Base-by-base conservation (phyloP, 1,140 invertebrate species). In the Carcinoscorpius rotundicauda region DNA sequence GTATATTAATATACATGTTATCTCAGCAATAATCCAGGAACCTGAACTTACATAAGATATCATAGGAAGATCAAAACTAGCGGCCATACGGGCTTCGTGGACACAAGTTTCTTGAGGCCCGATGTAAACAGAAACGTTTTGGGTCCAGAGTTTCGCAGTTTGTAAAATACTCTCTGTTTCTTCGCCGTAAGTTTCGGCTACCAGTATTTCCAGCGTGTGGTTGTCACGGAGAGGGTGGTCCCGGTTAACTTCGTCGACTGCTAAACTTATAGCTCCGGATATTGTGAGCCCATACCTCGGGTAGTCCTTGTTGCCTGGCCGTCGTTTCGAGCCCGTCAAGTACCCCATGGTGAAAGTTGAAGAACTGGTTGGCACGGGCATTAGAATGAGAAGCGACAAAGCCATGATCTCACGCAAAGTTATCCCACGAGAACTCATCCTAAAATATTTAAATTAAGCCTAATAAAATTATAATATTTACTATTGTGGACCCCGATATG, bases 21-120 rank as follows among this genome's bases (percentile, higher is more conserved):
- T 29, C 29, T 29, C 29, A 29, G 29, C 29, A 29, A 29, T 29
- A 29, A 29, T 29, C 29, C 2, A 29, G 29, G 29, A 29, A 29
- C 8, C 4, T 8, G 48, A 11, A 80, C 84, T 84, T 74, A 85
- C 84, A 69, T 85, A 84, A 8, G 83, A 84, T 51, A 85, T 83
- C 79, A 85, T 84, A 0, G 85, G 83, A 49, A 97, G 79, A 77
- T 97, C 95, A 76, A 97, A 94, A n/a, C 92, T 87, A 0, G 93
- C 89, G 0, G 95, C 94, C 84, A 98, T 90, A 63, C 86, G 84
- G 0, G 89, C 94, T 76, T 98, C 95, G 75, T 95, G 91, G 2
- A 93, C 83, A 76, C 94, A 98, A 0, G 91, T 94, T 76, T 96
- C 93, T 76, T 97, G 93, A 0, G 94, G 94, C 0, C 95, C 95